phyloP scores from a whole-genome alignment of 2,113 vertebrate species.

The Choloepus hoffmanni region DNA sequence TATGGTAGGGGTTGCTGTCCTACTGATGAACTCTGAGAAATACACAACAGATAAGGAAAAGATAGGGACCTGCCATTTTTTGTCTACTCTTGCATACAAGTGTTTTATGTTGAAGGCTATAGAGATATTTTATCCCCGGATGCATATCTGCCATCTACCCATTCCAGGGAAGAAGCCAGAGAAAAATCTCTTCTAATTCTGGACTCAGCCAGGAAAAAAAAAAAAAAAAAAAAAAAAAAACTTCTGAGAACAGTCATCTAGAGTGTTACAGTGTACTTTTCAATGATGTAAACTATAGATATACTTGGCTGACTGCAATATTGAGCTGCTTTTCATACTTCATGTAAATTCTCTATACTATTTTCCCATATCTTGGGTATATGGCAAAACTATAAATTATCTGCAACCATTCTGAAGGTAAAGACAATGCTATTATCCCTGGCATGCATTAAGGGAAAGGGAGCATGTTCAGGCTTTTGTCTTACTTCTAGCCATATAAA shows the following conservation, averaged over 20 bases:
- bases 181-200: background rate
- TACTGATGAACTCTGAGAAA: background rate
- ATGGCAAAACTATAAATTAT: background rate
- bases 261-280: background rate
- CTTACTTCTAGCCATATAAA: background rate
- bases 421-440: background rate
- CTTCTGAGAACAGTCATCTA: background rate
- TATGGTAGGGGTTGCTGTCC: background rate
- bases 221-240: background rate
- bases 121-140: background rate
- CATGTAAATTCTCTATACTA: background rate
- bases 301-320: background rate
- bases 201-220: background rate
- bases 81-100: background rate
- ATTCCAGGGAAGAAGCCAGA: background rate
- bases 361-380: background rate
- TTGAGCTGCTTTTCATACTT: background rate
- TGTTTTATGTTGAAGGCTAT: background rate
- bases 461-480: background rate
- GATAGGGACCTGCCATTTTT: background rate
- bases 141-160: background rate
- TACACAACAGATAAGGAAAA: background rate
- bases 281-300: background rate
- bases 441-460: background rate
- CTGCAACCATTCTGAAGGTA: background rate